Base-by-base conservation (phyloP, 1,140 invertebrate species). In the Cotesia glomerata region DNA sequence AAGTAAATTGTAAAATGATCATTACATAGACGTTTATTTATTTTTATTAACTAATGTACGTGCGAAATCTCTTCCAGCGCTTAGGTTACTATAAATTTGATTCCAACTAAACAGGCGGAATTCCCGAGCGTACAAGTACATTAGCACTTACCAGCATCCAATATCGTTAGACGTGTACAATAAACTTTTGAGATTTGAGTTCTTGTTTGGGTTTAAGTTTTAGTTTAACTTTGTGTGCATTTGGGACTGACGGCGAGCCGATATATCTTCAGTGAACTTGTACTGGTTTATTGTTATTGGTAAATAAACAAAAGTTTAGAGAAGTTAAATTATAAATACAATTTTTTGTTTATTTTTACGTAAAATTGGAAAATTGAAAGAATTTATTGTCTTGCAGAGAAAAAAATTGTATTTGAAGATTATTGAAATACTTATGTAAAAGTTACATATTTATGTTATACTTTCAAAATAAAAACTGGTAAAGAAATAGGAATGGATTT, bases 31-130 rank as follows among this genome's bases (percentile, higher is more conserved):
- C 11, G 7, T 9, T 7, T 45, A 39, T 39, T 26, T 39, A 39
- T 39, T 39, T 8, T 39, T 39, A 45, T 45, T 45, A 45, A 45
- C 3, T 45, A 45, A 45, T 11, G 39, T 45, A 7, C 11, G 39
- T 45, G 18, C 9, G 32, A 58, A 58, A 58, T 58, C n/a, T 58
- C 56, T 58, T 58, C 26, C 26, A 9, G 14, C 18, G 14, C 18
- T 58, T 16, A 58, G 18, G 32, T 58, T 58, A 58, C 18, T 18
- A 18, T 58, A 16, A 14, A 45, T 45, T 58, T 64, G 26, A 16
- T 64, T 64, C 26, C 11, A 64, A 67, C 49, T 8, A 69, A 69
- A 58, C 49, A 69, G n/a, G 36, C 34, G 5, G 5, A 58, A 58
- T 58, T 58, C 56, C 56, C 56, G 18, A 58, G 56, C 26, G 56